Conservation (phyloP, 1,140 invertebrate genomes). For the Aphidius ervi region DNA sequence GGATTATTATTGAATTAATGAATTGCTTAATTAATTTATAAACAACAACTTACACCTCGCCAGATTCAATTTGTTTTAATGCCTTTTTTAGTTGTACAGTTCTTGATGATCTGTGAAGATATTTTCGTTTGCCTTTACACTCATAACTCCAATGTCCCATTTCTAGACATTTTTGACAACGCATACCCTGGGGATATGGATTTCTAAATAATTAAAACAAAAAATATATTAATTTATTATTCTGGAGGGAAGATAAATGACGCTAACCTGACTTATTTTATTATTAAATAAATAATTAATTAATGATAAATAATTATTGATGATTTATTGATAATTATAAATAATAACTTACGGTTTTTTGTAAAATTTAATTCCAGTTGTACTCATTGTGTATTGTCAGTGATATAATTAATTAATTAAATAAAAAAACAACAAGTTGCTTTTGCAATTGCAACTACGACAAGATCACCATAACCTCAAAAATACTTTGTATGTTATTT, state of each 20-base stretch:
- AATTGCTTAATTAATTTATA: background rate
- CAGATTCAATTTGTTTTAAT: slow-evolving; percentile 55
- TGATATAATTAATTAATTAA: background rate
- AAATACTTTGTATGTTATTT: too few species aligned
- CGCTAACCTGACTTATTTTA: background rate
- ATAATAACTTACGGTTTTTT: slow-evolving; percentile 37
- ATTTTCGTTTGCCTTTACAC: slow-evolving; percentile 87
- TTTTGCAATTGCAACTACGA: too few species aligned
- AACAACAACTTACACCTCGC: slow-evolving; percentile 30
- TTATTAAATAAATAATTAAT: background rate
- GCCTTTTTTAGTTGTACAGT: slow-evolving; percentile 76
- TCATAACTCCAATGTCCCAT: slow-evolving; percentile 91
- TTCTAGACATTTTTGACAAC: slow-evolving; percentile 89
- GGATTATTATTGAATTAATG: slow-evolving; percentile 3
- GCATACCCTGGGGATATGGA: slow-evolving; percentile 63
- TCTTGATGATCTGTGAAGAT: slow-evolving; percentile 74
- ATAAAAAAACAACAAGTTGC: background rate
- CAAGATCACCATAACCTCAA: too few species aligned
- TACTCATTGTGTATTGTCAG: slow-evolving; percentile 30
- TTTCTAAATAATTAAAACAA: slow-evolving; percentile 31
- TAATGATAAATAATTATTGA: background rate
- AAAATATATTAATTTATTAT: slow-evolving; percentile 1
- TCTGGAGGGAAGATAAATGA: background rate
- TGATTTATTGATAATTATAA: background rate
- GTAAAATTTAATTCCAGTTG: slow-evolving; percentile 31